These are phyloP conservation scores for Colius striatus DNA, from an alignment of 2,113 vertebrate genomes.

Conservation along the genomic window DNA sequence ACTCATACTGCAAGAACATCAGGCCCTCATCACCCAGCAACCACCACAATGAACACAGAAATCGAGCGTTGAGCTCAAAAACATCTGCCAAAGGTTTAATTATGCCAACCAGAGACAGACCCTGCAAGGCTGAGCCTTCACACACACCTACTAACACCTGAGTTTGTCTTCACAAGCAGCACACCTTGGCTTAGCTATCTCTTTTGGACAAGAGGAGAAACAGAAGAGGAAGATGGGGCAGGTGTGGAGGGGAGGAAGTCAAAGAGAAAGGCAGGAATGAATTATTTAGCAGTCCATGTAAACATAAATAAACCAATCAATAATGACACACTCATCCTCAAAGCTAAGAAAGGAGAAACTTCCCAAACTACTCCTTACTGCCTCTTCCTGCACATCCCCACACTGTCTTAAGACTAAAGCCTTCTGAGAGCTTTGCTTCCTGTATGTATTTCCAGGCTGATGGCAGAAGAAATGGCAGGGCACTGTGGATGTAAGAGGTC, in stretches of 20 bases:
- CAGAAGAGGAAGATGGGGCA: neutral
- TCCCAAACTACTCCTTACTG: neutral
- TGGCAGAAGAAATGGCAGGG: neutral
- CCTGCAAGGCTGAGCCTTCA: neutral
- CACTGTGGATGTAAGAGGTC: neutral
- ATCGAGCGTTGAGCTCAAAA: neutral
- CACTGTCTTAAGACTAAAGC: neutral
- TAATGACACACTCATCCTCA: neutral
- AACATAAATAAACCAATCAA: neutral
- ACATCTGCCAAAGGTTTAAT: neutral
- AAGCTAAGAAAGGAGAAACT: conserved; percentile 14
- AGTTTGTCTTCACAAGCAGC: neutral
- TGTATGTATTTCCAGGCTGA: neutral
- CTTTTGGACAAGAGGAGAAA: neutral
- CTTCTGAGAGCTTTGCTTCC: neutral
- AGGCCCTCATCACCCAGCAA: neutral
- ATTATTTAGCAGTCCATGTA: neutral
- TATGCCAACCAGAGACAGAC: neutral
- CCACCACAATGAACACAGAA: neutral
- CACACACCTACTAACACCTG: neutral
- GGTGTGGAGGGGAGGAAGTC: neutral
- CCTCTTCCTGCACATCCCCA: neutral
- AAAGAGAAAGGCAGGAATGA: neutral
- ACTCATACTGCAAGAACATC: neutral
- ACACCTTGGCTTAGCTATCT: neutral